A percentile compares a stretch with the other conserved stretches of the same genome.
Conservation (phyloP, 2,888 invertebrate species). For the Hirtodrosophila cameraria region DNA sequence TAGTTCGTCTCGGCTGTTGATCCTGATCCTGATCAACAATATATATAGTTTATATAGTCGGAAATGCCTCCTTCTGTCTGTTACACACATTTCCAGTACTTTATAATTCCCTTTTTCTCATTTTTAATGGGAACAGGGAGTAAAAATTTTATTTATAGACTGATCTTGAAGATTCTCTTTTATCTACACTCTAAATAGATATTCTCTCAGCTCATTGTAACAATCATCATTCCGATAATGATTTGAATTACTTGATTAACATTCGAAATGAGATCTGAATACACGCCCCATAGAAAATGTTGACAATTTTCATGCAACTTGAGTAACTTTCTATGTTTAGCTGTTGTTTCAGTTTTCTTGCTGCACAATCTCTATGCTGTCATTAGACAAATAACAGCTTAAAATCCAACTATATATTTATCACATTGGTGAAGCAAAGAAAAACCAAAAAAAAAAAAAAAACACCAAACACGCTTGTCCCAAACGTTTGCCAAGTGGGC, state of each 20-base stretch:
- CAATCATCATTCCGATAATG: background rate
- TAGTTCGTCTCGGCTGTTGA: too few species aligned
- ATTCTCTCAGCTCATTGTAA: background rate
- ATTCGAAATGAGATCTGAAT: conserved; percentile 36
- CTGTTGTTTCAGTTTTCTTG: conserved; percentile 43
- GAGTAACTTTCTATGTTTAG: conserved; percentile 51
- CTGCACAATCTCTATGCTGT: conserved; percentile 41
- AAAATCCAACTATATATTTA: conserved; percentile 24
- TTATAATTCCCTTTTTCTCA: too few species aligned
- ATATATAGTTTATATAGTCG: too few species aligned
- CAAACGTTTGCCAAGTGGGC: conserved; percentile 9
- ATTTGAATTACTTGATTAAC: conserved; percentile 16
- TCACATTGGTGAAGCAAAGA: conserved; percentile 17
- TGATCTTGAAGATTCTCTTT: too few species aligned
- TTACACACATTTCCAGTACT: too few species aligned
- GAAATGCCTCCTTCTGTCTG: too few species aligned
- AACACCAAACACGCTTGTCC: conserved; percentile 19
- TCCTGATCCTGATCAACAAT: too few species aligned
- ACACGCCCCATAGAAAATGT: conserved; percentile 42
- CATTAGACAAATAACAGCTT: conserved; percentile 36
- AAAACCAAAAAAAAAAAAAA: conserved; percentile 19
- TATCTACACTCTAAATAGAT: background rate
- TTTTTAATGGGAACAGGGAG: too few species aligned
- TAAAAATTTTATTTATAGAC: too few species aligned
- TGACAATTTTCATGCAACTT: conserved; percentile 22